Conservation (phyloP, 35 echinoderm and acorn worm species). For the Lytechinus pictus region DNA sequence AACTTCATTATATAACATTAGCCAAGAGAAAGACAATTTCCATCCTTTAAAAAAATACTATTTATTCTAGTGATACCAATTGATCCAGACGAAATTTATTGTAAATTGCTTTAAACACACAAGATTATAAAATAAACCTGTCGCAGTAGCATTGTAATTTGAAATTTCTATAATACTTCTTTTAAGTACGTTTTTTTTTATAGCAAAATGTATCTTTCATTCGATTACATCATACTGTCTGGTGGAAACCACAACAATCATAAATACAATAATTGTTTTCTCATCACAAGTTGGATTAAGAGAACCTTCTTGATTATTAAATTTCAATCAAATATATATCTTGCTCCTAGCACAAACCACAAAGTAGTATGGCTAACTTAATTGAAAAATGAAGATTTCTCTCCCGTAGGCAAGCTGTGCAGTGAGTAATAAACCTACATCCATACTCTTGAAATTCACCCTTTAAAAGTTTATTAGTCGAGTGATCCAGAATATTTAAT, state of each 20-base stretch:
- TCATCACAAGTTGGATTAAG: not conserved
- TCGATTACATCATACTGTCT: not conserved
- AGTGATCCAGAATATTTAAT: not conserved
- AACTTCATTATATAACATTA: no score
- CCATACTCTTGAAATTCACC: not conserved
- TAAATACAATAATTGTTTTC: not conserved
- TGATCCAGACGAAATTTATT: no score
- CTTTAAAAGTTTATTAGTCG: not conserved
- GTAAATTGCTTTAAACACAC: no score
- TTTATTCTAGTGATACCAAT: no score
- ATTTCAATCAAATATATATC: conserved; percentile 14
- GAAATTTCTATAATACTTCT: no score
- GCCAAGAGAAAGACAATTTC: no score
- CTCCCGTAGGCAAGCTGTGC: not conserved
- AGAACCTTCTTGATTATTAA: not conserved
- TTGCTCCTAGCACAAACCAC: not conserved
- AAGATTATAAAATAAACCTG: no score
- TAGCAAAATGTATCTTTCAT: not conserved
- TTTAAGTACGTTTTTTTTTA: no score
- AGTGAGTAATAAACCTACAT: not conserved
- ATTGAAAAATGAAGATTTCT: not conserved
- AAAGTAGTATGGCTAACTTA: not conserved
- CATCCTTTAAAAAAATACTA: no score
- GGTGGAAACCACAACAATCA: not conserved
- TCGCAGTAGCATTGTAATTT: no score